Evolutionary conservation across 2,797 vertebrate genomes (phyloP).

Genomic region (Pangasius larnaudii): DNA sequence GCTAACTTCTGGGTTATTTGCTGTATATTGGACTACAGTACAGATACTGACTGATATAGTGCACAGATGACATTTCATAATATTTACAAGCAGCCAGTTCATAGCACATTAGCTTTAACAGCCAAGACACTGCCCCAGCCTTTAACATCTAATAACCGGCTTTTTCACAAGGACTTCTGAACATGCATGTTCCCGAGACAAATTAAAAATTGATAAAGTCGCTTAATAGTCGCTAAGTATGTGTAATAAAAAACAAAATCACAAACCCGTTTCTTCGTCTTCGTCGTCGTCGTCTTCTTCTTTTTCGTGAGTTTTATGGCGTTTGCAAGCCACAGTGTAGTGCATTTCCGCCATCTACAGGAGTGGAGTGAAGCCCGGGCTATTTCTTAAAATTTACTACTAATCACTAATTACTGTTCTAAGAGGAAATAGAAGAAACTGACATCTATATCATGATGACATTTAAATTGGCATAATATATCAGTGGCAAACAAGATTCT

Average conservation of each 20-base stretch:
- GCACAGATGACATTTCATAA: neutral
- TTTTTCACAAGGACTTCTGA: neutral
- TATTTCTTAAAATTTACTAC: neutral
- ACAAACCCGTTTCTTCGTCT: neutral
- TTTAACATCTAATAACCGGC: neutral
- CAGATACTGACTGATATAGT: neutral
- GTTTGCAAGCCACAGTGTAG: neutral
- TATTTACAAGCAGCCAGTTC: neutral
- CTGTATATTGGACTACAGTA: neutral
- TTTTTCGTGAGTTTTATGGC: neutral
- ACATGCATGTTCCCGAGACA: neutral
- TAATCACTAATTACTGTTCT: neutral
- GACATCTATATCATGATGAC: neutral
- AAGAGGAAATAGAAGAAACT: neutral
- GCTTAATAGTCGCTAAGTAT: neutral
- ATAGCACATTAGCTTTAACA: neutral
- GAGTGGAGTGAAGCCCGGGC: neutral
- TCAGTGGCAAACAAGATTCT: neutral
- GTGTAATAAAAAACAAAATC: neutral
- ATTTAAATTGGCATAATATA: neutral
- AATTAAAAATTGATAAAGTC: neutral
- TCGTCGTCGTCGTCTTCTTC: neutral
- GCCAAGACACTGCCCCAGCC: neutral
- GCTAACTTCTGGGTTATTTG: neutral
- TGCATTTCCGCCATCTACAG: neutral